Base-by-base conservation (phyloP, 2,888 invertebrate species). In the Lathronympha strigana region DNA sequence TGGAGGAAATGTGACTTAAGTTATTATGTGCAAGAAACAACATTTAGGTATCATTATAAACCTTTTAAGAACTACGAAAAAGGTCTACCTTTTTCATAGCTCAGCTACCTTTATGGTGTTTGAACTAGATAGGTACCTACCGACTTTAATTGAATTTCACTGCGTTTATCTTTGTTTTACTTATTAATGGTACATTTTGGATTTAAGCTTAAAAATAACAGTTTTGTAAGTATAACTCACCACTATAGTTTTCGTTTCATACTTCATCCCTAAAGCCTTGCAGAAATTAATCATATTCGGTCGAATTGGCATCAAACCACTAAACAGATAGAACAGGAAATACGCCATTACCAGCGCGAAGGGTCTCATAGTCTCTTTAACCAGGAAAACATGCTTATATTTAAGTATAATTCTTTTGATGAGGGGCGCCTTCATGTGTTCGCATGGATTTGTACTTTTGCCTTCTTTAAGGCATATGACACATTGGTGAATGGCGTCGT, bases 271-370 rank as follows among this genome's bases (percentile, higher is more conserved):
- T 68, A 90, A 71, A 68, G 92, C 80, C 67, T 86, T 89, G 71
- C 93, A 93, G 13, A 93, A 76, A 61, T 93, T 93, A 8, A 93
- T 91, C 87, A 93, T 90, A 72, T 93, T 94, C 0, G 94, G 93
- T 61, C 91, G 84, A n/a, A 93, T 83, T 0, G 93, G 86, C 9
- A 83, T 69, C 3, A 92, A 71, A 0, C 93, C 93, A 58, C 93
- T 90, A 78, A 93, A 88, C 5, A 92, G 90, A 43, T 91, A 83
- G 63, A 93, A 92, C 36, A 93, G 81, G 80, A 93, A 94, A 74
- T 93, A 93, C 0, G 89, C 86, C 75, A 93, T 84, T 1, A 93
- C 93, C 13, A 94, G 70, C 5, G 75, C 70, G 33, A 94, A 90
- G 0, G 94, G 93, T 57, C 92, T 86, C 73, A 92, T 74, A 0